phyloP scores from a whole-genome alignment of 2,888 invertebrate species.

The Galerucella nymphaeae region DNA sequence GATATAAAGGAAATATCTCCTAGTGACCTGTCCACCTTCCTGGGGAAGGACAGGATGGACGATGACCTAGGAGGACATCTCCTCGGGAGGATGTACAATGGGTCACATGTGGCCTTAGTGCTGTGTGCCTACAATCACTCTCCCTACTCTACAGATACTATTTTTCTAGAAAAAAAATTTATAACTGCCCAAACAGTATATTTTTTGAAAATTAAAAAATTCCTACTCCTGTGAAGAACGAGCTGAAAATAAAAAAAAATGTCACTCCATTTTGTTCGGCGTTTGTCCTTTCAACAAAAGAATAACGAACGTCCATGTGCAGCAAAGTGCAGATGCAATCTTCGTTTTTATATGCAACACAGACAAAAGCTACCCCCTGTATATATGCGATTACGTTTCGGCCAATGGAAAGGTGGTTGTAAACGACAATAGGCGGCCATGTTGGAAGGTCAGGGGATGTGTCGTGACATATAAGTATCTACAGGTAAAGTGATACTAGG shows the following conservation, averaged over 20 bases:
- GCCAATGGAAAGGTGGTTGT: slow-evolving; percentile 46
- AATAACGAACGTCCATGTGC: slow-evolving; percentile 13
- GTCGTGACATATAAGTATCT: slow-evolving; percentile 27
- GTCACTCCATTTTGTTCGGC: slow-evolving; percentile 8
- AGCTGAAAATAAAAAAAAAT: background rate
- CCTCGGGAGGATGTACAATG: no score
- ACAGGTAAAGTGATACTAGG: slow-evolving; percentile 25
- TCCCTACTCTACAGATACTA: no score
- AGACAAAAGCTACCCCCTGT: slow-evolving; percentile 35
- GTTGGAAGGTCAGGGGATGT: slow-evolving; percentile 41
- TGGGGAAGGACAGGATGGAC: no score
- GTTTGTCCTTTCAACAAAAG: background rate
- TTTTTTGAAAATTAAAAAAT: no score
- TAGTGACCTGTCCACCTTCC: no score
- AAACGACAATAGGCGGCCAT: slow-evolving; percentile 47
- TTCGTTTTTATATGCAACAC: slow-evolving; percentile 18
- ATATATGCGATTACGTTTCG: slow-evolving; percentile 31
- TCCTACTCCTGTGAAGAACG: background rate
- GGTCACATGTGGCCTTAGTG: no score
- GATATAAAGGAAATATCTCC: no score
- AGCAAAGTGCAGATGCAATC: slow-evolving; percentile 35
- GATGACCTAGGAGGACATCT: no score
- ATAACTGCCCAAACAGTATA: no score
- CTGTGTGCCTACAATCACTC: no score
- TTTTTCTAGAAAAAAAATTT: no score